Percentiles rank a stretch among this genome's conserved stretches.
phyloP scores from a whole-genome alignment of 2,113 vertebrate genomes.

The Hystrix brachyura region DNA sequence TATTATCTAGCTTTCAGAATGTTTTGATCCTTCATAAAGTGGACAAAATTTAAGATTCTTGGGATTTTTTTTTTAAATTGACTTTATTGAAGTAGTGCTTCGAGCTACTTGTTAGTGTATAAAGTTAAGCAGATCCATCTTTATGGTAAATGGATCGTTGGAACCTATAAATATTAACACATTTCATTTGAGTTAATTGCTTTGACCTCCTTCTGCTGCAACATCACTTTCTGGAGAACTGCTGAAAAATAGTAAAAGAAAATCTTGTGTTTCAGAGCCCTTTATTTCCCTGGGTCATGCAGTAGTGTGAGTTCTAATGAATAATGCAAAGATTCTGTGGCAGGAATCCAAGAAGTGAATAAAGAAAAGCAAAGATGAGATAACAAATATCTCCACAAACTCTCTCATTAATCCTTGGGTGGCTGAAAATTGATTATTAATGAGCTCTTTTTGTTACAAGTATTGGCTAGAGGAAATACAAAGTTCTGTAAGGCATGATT shows the following conservation, averaged over 20 bases:
- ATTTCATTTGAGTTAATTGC: conserved; percentile 1
- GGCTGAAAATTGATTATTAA: neutral
- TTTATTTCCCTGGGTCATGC: neutral
- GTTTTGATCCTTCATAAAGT: neutral
- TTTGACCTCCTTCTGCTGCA: neutral
- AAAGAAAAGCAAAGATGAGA: neutral
- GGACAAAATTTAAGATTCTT: neutral
- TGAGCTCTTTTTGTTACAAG: neutral
- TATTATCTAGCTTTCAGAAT: neutral
- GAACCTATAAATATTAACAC: conserved; percentile 14
- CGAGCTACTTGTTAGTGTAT: neutral
- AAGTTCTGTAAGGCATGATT: neutral
- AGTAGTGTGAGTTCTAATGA: neutral
- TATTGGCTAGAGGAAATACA: neutral
- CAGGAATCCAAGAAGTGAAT: conserved; percentile 5
- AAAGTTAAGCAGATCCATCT: neutral
- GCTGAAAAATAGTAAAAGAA: neutral
- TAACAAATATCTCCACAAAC: neutral
- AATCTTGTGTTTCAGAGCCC: neutral
- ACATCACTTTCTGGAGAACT: neutral
- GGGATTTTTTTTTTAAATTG: conserved; percentile 1
- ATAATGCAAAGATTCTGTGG: neutral
- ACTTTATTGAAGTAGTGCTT: neutral
- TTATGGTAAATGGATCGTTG: neutral
- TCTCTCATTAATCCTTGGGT: neutral